phyloP scores from a whole-genome alignment of 2,113 vertebrate species.

The human (Homo sapiens) region DNA sequence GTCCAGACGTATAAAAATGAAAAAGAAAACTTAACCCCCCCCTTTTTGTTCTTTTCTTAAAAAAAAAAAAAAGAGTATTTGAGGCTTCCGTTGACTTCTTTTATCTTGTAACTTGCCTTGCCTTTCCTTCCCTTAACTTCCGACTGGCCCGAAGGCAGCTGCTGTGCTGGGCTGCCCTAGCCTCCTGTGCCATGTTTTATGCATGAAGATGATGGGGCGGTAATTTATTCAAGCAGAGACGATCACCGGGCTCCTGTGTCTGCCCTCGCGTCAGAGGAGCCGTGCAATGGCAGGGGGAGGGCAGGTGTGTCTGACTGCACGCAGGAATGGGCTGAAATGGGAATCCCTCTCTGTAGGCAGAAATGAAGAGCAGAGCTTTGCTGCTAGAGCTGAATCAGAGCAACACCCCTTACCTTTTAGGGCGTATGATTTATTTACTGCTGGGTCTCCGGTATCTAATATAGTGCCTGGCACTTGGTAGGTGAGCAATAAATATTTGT shows the following conservation, averaged over 20 bases:
- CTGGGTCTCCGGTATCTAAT: background rate
- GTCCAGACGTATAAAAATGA: background rate
- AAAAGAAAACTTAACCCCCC: background rate
- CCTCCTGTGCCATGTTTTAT: conserved; percentile 91
- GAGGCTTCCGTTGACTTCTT: background rate
- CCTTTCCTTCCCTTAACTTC: conserved; percentile 19
- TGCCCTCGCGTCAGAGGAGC: conserved; percentile 17
- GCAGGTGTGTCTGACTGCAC: background rate
- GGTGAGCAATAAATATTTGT: too few species aligned
- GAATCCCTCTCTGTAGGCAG: background rate
- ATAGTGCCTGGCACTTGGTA: background rate
- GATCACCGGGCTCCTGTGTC: conserved; percentile 50
- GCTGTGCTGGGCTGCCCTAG: background rate
- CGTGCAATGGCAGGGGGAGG: background rate
- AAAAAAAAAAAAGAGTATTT: background rate
- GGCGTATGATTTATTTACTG: background rate
- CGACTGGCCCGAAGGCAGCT: conserved; percentile 1
- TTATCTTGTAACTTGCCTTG: conserved; percentile 12
- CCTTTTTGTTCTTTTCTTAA: background rate
- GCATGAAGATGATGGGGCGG: conserved; percentile 87
- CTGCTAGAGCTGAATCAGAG: background rate
- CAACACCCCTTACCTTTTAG: too few species aligned
- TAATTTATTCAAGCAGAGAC: conserved; percentile 83
- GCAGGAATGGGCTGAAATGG: background rate
- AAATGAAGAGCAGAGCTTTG: background rate